Evolutionary conservation across 92 coral and sea anemone species (phyloP).

Genomic region (Phenganax subtilis): DNA sequence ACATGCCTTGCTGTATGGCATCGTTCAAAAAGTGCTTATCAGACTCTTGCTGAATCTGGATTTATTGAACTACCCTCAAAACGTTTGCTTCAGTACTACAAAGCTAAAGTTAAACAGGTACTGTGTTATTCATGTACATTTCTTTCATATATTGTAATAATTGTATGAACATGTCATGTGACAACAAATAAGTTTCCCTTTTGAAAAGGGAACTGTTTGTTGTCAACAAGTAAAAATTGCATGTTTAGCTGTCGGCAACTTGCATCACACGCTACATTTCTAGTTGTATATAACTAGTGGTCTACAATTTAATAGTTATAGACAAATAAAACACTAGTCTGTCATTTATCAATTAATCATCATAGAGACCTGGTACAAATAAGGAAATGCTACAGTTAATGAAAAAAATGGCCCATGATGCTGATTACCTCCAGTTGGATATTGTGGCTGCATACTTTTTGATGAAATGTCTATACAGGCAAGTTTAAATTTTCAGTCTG

Average conservation of each 20-base stretch:
- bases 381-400: conserved; percentile 35
- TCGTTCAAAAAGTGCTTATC: conserved; percentile 21
- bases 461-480: conserved; percentile 57
- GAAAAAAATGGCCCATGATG: conserved; percentile 27
- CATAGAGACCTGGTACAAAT: conserved; percentile 44
- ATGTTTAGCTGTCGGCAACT: too few species aligned
- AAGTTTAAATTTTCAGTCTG: neutral
- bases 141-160: neutral
- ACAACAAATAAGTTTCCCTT: neutral
- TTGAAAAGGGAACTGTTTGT: neutral
- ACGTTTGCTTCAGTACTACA: conserved; percentile 32
- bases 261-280: too few species aligned
- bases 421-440: conserved; percentile 41
- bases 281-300: too few species aligned
- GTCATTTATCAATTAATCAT: neutral
- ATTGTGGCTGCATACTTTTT: conserved; percentile 45
- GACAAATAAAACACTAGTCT: neutral
- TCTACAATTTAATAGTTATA: neutral
- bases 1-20: conserved; percentile 39
- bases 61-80: conserved; percentile 27
- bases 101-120: conserved; percentile 41
- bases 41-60: conserved; percentile 24
- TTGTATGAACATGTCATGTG: neutral
- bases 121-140: neutral
- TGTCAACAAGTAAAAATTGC: too few species aligned